Percentiles rank a stretch among this genome's conserved stretches.
Evolutionary conservation across 35 echinoderm and acorn worm genomes (phyloP).

Genomic region (Ptychodera flava): DNA sequence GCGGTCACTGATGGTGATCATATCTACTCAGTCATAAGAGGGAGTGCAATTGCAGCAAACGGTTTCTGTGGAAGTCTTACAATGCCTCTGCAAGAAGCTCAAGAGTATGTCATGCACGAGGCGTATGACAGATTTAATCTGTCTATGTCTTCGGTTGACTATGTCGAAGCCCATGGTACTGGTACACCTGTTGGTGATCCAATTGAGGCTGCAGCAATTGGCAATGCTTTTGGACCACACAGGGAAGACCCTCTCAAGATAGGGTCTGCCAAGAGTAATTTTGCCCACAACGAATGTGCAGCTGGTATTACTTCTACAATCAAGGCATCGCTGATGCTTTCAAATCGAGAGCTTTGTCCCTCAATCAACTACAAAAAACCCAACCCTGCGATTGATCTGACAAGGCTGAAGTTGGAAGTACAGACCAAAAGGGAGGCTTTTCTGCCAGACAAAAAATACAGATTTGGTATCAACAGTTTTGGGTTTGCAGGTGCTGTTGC

Average conservation of each 20-base stretch:
- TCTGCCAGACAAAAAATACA: conserved; percentile 35
- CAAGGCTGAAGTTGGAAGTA: conserved; percentile 15
- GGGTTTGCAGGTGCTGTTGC: conserved; percentile 92
- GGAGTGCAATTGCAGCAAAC: conserved; percentile 68
- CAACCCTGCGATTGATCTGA: conserved; percentile 59
- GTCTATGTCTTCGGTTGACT: conserved; percentile 58
- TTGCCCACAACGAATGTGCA: too few species aligned
- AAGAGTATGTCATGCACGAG: conserved; percentile 54
- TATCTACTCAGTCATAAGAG: conserved; percentile 72
- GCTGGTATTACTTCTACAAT: conserved; percentile 71
- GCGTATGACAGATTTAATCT: conserved; percentile 65
- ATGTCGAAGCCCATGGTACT: conserved; percentile 89
- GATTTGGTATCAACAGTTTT: conserved; percentile 76
- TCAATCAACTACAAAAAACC: conserved; percentile 71
- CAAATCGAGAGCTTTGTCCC: conserved; percentile 49
- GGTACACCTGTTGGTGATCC: conserved; percentile 96
- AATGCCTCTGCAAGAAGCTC: too few species aligned
- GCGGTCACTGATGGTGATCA: conserved; percentile 76
- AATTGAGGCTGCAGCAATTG: conserved; percentile 87
- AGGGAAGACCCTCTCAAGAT: conserved; percentile 53
- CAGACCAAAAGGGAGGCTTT: conserved; percentile 31
- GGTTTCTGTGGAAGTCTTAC: too few species aligned
- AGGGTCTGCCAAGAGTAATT: conserved; percentile 89
- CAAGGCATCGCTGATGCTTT: conserved; percentile 85
- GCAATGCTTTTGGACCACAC: conserved; percentile 33